Evolutionary conservation across 2,113 vertebrate genomes (phyloP), one percentile per base, ranked within the genome.

Genomic region (Ornithorhynchus anatinus): DNA sequence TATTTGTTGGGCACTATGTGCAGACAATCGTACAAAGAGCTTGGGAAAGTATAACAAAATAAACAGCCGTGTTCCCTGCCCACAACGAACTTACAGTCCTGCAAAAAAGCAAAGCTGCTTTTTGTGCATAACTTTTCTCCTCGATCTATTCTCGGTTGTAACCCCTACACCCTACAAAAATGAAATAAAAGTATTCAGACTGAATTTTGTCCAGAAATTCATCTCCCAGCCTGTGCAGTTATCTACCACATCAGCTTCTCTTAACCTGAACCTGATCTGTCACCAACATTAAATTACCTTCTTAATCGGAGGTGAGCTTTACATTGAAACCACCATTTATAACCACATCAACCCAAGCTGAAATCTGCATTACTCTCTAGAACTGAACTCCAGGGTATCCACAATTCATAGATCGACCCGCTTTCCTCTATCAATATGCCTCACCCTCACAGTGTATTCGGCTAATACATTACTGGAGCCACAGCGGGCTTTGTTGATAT

Each of bases 241-340:
- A 19, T 45, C 56, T 25, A 25, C 78, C 27, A 16, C 0, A 1
- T 6, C 22, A 10, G 10, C 43, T 59, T 60, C 63, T 71, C 66
- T 33, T 44, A 62, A 59, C 60, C 68, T 39, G 19, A 36, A 50
- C 68, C 65, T 65, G 25, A 54, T 59, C 51, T 65, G 74, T 59
- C 56, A 25, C 23, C 51, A 43, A 56, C 16, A 7, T 73, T 45
- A 60, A 82, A 8, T 38, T 59, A 53, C 56, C 71, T 69, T 52
- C 75, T 80, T 82, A 77, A 57, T 75, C 69, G 59, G 69, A 66
- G 27, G 73, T 70, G 76, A 79, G 69, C 80, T 60, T 61, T 50
- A 56, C 53, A 60, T 60, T 71, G 67, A 68, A 65, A 17, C 1
- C 23, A 59, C 35, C 47, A 44, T 36, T 75, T 72, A 73, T 19